Evolutionary conservation across 2,113 vertebrate species (phyloP).

Genomic region (Xenus cinereus): DNA sequence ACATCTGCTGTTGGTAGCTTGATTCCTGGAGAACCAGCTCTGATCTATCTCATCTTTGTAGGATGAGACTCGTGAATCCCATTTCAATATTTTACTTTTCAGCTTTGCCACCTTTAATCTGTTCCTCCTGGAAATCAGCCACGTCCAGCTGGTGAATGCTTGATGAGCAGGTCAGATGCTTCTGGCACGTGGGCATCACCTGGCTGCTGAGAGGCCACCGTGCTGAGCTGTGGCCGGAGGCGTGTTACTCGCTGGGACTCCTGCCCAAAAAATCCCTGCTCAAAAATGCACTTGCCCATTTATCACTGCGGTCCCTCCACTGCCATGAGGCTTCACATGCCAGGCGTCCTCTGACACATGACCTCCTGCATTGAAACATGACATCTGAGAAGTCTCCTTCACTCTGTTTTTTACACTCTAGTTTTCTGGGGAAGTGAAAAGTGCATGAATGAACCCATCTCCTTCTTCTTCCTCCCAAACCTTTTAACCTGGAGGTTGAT

Average conservation of each 20-base stretch:
- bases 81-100: neutral
- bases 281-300: neutral
- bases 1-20: neutral
- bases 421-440: neutral
- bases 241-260: neutral
- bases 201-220: neutral
- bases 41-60: too few species aligned
- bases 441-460: neutral
- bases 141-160: neutral
- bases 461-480: neutral
- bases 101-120: rapidly evolving
- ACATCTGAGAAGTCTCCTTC: neutral
- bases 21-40: neutral
- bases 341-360: neutral
- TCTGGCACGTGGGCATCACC: neutral
- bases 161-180: neutral
- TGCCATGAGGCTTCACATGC: neutral
- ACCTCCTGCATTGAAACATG: rapidly evolving
- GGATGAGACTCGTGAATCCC: neutral
- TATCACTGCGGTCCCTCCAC: neutral
- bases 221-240: neutral
- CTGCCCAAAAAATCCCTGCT: neutral
- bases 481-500: neutral
- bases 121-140: neutral
- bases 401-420: neutral